Base-by-base conservation (phyloP, 2,888 invertebrate species). In the Brassicogethes aeneus region DNA sequence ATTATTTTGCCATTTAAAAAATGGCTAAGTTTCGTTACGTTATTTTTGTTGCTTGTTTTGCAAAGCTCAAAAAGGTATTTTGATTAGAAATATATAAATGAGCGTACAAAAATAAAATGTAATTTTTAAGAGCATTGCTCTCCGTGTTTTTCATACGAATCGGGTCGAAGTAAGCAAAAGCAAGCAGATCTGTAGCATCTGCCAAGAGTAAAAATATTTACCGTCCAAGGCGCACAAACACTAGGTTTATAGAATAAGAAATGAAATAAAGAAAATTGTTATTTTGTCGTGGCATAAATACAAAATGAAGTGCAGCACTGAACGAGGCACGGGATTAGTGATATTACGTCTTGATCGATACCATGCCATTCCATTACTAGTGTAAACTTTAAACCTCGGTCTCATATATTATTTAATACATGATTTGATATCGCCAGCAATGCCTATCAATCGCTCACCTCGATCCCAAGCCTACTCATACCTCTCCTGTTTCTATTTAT, bases 21-120 rank as follows among this genome's bases (percentile, higher is more conserved):
- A n/a, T n/a, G n/a, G n/a, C n/a, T n/a, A n/a, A n/a, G n/a, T n/a
- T n/a, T n/a, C n/a, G n/a, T n/a, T n/a, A n/a, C n/a, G n/a, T n/a
- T n/a, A n/a, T n/a, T n/a, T n/a, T n/a, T n/a, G n/a, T n/a, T n/a
- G n/a, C n/a, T n/a, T n/a, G n/a, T n/a, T n/a, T n/a, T n/a, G n/a
- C n/a, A n/a, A n/a, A n/a, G n/a, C n/a, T n/a, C n/a, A n/a, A n/a
- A n/a, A n/a, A 61, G 60, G 60, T 61, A 60, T 60, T 62, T 62
- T 62, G 60, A 62, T 62, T 62, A 61, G 61, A 63, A 62, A 62
- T 64, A 64, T 62, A 62, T 61, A 58, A 59, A 59, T 59, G n/a
- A 59, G 56, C 61, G 56, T 57, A 57, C 57, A 51, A 62, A 63
- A 63, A 63, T 63, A 63, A 58, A 53, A 56, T 54, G 58, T 59